Conservation (phyloP, 2,888 invertebrate species). For the Protonemura montana region DNA sequence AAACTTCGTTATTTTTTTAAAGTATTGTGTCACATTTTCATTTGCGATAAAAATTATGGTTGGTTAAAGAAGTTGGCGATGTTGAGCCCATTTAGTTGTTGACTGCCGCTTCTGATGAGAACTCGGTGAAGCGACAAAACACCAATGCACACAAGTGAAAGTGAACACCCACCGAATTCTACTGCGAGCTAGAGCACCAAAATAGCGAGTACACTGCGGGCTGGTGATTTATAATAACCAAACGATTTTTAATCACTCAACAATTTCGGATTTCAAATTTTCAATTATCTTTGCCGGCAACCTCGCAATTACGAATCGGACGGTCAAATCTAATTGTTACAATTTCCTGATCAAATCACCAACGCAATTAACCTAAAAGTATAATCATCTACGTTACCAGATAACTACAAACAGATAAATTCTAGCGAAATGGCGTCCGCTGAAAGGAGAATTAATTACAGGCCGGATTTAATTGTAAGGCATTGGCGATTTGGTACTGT, state of each 20-base stretch:
- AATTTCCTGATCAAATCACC: conserved; percentile 21
- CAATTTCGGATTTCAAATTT: not conserved
- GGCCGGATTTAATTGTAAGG: not conserved
- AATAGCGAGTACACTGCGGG: not conserved
- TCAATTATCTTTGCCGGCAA: not conserved
- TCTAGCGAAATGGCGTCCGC: not conserved
- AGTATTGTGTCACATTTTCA: conserved; percentile 5
- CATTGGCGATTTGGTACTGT: not conserved
- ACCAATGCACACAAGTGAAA: too few species aligned
- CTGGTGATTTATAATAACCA: not conserved
- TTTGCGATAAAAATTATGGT: not conserved
- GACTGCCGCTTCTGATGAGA: not conserved
- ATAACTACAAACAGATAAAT: conserved; percentile 26
- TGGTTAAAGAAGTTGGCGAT: not conserved
- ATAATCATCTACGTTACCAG: conserved; percentile 15
- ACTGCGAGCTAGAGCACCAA: too few species aligned
- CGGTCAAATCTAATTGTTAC: not conserved
- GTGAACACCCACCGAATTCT: too few species aligned
- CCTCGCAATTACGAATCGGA: not conserved
- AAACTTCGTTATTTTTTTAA: not conserved
- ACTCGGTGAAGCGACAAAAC: not conserved
- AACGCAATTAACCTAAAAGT: conserved; percentile 28
- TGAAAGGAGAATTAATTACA: conserved; percentile 17
- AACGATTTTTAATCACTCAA: not conserved
- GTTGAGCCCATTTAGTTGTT: not conserved